Conservation (phyloP, 2,113 vertebrate species). For the Rhinogobius similis region DNA sequence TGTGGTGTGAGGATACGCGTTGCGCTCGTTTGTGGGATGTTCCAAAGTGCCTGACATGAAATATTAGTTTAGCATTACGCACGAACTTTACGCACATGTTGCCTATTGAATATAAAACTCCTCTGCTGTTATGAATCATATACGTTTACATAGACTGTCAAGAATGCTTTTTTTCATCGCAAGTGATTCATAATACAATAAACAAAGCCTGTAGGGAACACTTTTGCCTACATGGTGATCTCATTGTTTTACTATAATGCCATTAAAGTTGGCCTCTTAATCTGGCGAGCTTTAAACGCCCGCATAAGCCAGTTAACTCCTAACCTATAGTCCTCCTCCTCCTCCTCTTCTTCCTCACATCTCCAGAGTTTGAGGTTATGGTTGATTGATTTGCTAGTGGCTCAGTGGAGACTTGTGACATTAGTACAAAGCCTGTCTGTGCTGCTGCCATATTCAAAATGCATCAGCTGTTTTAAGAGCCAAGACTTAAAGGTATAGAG, state of each 20-base stretch:
- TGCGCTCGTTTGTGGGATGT: too few relatives aligned
- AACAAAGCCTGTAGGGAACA: neutral
- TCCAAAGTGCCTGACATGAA: slow-evolving; percentile 17
- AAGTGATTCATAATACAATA: neutral
- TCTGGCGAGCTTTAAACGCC: neutral
- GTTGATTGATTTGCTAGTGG: slow-evolving; percentile 32
- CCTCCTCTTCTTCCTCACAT: neutral
- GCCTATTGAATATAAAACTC: neutral
- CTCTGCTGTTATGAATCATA: slow-evolving; percentile 3
- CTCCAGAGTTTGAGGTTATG: slow-evolving; percentile 10
- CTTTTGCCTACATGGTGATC: slow-evolving; percentile 21
- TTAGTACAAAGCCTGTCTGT: slow-evolving; percentile 32
- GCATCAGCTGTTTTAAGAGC: slow-evolving; percentile 33
- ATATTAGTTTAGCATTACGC: slow-evolving; percentile 16
- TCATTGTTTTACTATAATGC: slow-evolving; percentile 21
- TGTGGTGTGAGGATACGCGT: too few relatives aligned
- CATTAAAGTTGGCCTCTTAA: slow-evolving; percentile 51
- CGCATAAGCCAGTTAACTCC: slow-evolving; percentile 18
- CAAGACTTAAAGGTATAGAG: slow-evolving; percentile 20
- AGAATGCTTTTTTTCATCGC: neutral
- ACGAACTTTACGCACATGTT: slow-evolving; percentile 47
- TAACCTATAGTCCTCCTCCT: neutral
- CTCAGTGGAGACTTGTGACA: slow-evolving; percentile 39
- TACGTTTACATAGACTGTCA: neutral
- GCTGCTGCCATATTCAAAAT: slow-evolving; percentile 35